Base-by-base conservation (phyloP, 2,888 invertebrate genomes). In the Seira sanloemensis region DNA sequence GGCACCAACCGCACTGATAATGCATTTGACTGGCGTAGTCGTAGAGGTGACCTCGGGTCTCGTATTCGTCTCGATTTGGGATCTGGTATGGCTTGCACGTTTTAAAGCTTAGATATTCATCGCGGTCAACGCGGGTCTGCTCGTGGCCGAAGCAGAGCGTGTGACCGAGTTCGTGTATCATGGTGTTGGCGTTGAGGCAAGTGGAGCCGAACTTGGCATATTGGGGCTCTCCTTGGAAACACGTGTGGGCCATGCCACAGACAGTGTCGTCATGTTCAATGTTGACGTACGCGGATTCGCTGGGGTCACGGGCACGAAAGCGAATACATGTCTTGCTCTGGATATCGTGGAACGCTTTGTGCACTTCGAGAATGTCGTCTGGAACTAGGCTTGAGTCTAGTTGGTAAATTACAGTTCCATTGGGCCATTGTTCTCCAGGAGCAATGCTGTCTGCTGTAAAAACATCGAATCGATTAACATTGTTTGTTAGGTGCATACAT, bases 91-190 rank as follows among this genome's bases (percentile, higher is more conserved):
- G 26, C 0, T 54, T n/a, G 26, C 58, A 46, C 2, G 21, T n/a
- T 18, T 21, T 5, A 19, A 27, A 69, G 5, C 2, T 2, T 4
- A 76, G 4, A 21, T 69, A 76, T 1, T 46, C 7, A 46, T 81
- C 75, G 9, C 81, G 16, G 23, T 81, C 81, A 2, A 0, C 2
- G 0, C 81, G 68, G 5, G 71, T 27, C 9, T 81, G 75, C 46
- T 84, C 83, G 24, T 84, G 83, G 9, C 83, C 69, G 19, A 78
- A 25, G 23, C 83, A 84, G 1, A 84, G 46, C 1, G 27, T 78
- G 23, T 84, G 83, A 1, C 78, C 83, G 23, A 83, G 19, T 21
- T 83, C 77, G 24, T 83, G 82, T 19, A 83, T n/a, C 72, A 83
- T 66, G 5, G 74, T 75, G 2, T 24, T 21, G 16, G 54, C 26